Percentiles rank a stretch among this genome's conserved stretches.
Conservation (phyloP, 2,113 vertebrate genomes). For the Fukomys damarensis region DNA sequence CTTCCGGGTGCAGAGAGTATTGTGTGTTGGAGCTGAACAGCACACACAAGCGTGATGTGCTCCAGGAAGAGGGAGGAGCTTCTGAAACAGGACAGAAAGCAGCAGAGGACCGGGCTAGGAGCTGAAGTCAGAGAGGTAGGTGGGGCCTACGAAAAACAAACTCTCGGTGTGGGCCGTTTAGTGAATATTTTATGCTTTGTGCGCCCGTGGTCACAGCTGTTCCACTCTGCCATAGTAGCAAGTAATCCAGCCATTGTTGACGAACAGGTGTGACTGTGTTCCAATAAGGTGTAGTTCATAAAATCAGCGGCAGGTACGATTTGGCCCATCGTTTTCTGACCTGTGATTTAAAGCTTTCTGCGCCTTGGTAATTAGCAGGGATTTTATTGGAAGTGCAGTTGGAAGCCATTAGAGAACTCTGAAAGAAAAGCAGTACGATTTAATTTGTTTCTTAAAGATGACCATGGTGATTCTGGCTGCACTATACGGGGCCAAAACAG, state of each 20-base stretch:
- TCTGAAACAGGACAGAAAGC: background rate
- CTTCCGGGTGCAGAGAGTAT: background rate
- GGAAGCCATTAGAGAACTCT: background rate
- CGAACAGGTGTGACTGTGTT: background rate
- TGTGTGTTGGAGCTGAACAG: background rate
- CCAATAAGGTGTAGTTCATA: background rate
- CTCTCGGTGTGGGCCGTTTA: too few relatives aligned
- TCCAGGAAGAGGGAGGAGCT: background rate
- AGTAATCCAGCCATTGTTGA: background rate
- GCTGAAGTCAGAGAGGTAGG: background rate
- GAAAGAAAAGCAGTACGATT: background rate
- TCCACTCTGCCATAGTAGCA: background rate
- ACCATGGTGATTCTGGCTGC: background rate
- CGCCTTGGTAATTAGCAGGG: background rate
- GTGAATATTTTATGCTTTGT: background rate
- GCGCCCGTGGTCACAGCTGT: background rate
- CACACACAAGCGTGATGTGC: background rate
- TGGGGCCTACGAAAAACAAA: background rate
- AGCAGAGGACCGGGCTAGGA: background rate
- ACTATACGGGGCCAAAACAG: background rate
- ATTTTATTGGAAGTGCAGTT: background rate
- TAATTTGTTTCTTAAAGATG: background rate
- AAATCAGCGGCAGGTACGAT: background rate
- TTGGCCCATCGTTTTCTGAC: background rate
- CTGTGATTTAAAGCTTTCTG: background rate